Evolutionary conservation across 2,888 invertebrate genomes (phyloP), one percentile per base, ranked within the genome.

Genomic region (Torymus texanus): DNA sequence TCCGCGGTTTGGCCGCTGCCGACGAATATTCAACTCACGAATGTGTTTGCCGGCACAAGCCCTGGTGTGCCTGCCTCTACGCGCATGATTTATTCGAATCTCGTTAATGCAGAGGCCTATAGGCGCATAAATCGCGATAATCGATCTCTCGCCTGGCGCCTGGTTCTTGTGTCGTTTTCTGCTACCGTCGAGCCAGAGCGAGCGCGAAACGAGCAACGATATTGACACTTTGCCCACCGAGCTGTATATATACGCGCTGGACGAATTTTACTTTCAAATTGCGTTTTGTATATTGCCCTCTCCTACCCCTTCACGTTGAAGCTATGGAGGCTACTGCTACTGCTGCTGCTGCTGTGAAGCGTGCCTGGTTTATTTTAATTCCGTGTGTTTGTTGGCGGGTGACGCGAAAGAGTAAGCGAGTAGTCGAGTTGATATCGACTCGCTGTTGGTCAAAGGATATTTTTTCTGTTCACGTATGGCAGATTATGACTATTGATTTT

Each of bases 51-150:
- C 61, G 63, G n/a, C 24, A 55, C 29, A 5, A 8, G 41, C 41
- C 70, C n/a, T n/a, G 51, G 55, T 56, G 1, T 8, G 41, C 29
- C 24, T 29, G 41, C 21, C 21, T 21, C 21, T 21, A 21, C 41
- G 41, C 41, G 56, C 70, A 78, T 82, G 80, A 83, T 83, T 82
- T 83, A 82, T 81, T 78, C 79, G 80, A 55, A 79, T 67, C 71
- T 77, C 75, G 78, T 82, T 82, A 80, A 82, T 78, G 75, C 78
- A 58, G 14, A 58, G 51, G 55, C 24, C 61, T 29, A 16, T 14
- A 41, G 21, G 21, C 41, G 68, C 78, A 76, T 80, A 81, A 83
- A 82, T 82, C 77, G 78, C 75, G 66, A 79, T 80, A 83, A 79
- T 83, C 80, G 77, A 82, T 78, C 73, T 75, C 51, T 5, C 65